Percentiles rank a stretch among this genome's conserved stretches.
Evolutionary conservation across 2,113 vertebrate species (phyloP).

Genomic region (Cheirogaleus medius): DNA sequence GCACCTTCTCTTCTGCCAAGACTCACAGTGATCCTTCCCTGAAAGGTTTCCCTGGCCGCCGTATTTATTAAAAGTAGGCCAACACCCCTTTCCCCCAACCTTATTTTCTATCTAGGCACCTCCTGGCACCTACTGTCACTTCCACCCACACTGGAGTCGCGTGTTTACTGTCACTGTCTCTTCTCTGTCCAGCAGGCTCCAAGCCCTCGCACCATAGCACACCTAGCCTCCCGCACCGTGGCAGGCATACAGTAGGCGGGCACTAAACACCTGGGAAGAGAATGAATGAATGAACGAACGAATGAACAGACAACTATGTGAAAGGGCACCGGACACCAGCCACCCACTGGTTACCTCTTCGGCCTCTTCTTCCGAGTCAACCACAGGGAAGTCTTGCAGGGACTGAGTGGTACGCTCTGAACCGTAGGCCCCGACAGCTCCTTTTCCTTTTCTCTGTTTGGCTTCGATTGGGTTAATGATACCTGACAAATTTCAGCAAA

Average conservation of each 20-base stretch:
- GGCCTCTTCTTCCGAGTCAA: conserved; percentile 96
- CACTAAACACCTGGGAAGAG: fast-evolving
- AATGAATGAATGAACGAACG: fast-evolving
- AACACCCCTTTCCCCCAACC: neutral
- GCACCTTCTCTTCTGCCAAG: neutral
- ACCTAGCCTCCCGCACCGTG: too few species aligned
- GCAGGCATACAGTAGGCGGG: fast-evolving
- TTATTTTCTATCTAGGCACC: neutral
- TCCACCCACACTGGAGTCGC: fast-evolving
- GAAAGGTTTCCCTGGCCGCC: neutral
- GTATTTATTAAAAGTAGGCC: neutral
- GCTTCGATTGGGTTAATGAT: conserved; percentile 98
- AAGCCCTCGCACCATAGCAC: fast-evolving
- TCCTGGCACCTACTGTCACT: neutral
- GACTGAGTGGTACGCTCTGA: conserved; percentile 95
- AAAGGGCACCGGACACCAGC: neutral
- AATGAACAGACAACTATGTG: fast-evolving
- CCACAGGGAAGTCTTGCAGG: conserved; percentile 94
- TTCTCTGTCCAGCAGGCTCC: neutral
- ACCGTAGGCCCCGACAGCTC: conserved; percentile 97
- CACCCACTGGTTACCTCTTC: conserved; percentile 89
- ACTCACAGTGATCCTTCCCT: neutral
- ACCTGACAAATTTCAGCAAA: conserved; percentile 82
- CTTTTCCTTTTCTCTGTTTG: conserved; percentile 97
- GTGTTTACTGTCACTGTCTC: fast-evolving